Conservation (phyloP, 2,888 invertebrate species). For the Thymelicus sylvestris region DNA sequence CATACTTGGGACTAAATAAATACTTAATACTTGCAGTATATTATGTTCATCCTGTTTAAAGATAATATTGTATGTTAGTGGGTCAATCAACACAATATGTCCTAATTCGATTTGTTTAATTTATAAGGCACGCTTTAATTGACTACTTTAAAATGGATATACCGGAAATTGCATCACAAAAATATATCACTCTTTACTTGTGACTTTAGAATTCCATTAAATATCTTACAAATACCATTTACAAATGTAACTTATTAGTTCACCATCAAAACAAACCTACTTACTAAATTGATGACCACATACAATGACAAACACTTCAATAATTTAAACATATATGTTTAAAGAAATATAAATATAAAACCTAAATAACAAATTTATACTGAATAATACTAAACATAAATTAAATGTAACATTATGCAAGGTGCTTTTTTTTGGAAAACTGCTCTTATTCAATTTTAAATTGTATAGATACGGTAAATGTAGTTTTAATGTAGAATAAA, state of each 20-base stretch:
- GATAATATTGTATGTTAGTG: conserved; percentile 31
- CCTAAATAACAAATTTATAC: conserved; percentile 21
- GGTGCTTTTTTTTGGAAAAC: background rate
- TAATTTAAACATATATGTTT: conserved; percentile 19
- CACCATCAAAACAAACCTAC: conserved; percentile 31
- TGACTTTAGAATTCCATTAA: conserved; percentile 18
- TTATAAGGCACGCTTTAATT: conserved; percentile 33
- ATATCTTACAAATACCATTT: conserved; percentile 33
- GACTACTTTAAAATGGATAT: conserved; percentile 11
- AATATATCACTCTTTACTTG: conserved; percentile 20
- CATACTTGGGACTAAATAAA: conserved; percentile 23
- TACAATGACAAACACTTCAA: conserved; percentile 36
- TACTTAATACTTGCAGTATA: conserved; percentile 30
- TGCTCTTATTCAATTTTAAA: conserved; percentile 8
- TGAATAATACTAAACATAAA: conserved; percentile 19
- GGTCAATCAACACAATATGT: conserved; percentile 29
- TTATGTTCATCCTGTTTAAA: conserved; percentile 21
- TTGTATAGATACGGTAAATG: conserved; percentile 11
- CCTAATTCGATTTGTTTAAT: conserved; percentile 20
- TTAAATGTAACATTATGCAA: conserved; percentile 29
- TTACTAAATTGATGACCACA: conserved; percentile 32
- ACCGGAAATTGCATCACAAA: conserved; percentile 14
- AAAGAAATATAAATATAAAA: background rate
- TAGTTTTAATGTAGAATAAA: conserved; percentile 18
- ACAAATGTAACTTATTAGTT: conserved; percentile 31